These are phyloP conservation scores for Capromys pilorides DNA, from an alignment of 2,797 vertebrate genomes.

Conservation along the genomic window DNA sequence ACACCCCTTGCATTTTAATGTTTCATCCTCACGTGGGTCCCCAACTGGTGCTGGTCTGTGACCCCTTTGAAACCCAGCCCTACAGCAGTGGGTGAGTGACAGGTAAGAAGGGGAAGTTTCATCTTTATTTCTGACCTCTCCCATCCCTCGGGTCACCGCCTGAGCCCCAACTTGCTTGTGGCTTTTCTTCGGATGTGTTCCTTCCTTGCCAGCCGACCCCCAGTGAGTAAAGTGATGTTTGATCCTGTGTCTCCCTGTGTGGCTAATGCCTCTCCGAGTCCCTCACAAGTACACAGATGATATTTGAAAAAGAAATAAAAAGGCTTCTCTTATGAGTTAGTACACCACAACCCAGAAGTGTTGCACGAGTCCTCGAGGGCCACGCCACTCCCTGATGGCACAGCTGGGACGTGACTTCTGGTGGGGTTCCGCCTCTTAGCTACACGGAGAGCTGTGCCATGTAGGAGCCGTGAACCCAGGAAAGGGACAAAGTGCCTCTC, in stretches of 20 bases:
- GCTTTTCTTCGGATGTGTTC: too few relatives aligned
- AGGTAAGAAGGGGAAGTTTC: not conserved
- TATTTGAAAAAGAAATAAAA: not conserved
- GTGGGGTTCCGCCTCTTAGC: not conserved
- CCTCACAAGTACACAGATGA: too few relatives aligned
- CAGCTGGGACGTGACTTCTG: not conserved
- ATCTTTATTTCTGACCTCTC: not conserved
- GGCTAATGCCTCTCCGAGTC: not conserved
- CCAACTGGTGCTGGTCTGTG: not conserved
- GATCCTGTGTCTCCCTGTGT: too few relatives aligned
- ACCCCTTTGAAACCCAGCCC: not conserved
- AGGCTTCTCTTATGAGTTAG: not conserved
- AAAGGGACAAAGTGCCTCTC: not conserved
- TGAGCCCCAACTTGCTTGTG: not conserved
- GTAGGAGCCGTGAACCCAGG: accelerated
- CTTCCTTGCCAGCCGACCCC: not conserved
- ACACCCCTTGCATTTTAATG: accelerated
- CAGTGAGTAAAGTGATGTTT: too few relatives aligned
- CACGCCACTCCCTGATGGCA: not conserved
- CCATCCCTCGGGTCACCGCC: not conserved
- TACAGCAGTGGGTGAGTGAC: not conserved
- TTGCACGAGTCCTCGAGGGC: too few relatives aligned
- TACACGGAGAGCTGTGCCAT: accelerated
- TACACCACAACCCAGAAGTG: too few relatives aligned
- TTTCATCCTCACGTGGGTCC: accelerated